These are phyloP conservation scores for Carcina quercana DNA, from an alignment of 2,888 invertebrate species.

Conservation along the genomic window DNA sequence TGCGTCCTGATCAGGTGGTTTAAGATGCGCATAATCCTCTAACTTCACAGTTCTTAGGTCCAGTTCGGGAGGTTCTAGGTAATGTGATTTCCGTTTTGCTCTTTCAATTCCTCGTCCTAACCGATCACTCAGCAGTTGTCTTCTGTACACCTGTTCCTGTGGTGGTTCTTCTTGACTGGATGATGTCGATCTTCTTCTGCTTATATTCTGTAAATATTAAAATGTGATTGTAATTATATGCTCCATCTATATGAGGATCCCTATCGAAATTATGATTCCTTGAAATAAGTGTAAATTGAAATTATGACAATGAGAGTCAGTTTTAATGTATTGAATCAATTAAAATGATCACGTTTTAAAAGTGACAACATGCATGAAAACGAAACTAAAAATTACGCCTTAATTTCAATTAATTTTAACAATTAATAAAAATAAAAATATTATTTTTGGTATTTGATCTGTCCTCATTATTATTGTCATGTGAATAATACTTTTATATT, in stretches of 20 bases:
- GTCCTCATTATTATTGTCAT: no score
- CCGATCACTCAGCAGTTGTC: slow-evolving; percentile 76
- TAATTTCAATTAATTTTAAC: no score
- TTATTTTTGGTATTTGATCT: no score
- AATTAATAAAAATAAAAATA: no score
- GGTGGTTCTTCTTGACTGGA: slow-evolving; percentile 69
- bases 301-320: no score
- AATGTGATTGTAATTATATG: not conserved
- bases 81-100: slow-evolving; percentile 77
- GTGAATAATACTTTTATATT: no score
- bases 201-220: slow-evolving; percentile 48
- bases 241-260: not conserved
- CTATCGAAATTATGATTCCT: no score
- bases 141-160: slow-evolving; percentile 72
- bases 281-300: no score
- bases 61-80: slow-evolving; percentile 80
- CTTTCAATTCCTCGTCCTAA: slow-evolving; percentile 76
- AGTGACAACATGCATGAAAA: no score
- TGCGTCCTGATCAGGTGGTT: slow-evolving; percentile 81
- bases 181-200: slow-evolving; percentile 63
- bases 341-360: no score
- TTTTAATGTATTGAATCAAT: no score
- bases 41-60: slow-evolving; percentile 78
- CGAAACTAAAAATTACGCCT: no score
- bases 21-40: slow-evolving; percentile 78